A percentile compares a stretch with the other conserved stretches of the same genome.
phyloP scores from a whole-genome alignment of 2,797 vertebrate species.

The Rhinogobio ventralis region DNA sequence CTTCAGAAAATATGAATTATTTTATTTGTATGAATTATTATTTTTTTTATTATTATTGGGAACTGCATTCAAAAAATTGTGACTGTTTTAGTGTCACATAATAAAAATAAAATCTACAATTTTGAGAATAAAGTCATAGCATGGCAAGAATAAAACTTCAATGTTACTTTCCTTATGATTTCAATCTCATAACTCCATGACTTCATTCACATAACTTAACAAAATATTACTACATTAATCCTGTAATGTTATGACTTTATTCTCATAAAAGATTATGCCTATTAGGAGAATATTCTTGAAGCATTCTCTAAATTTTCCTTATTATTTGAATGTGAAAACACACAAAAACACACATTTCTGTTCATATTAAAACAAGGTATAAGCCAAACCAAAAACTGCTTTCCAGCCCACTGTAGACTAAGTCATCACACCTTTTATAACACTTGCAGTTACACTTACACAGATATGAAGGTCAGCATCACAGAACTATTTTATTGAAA shows the following conservation, averaged over 20 bases:
- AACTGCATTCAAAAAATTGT: neutral
- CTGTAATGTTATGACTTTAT: neutral
- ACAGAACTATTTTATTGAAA: neutral
- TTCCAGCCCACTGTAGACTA: neutral
- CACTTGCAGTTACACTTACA: neutral
- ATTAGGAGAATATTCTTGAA: neutral
- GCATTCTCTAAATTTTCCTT: neutral
- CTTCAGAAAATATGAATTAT: neutral
- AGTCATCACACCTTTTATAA: conserved; percentile 16
- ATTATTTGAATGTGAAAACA: neutral
- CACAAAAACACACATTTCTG: neutral
- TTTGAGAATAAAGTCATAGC: too few relatives aligned
- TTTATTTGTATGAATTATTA: too few relatives aligned
- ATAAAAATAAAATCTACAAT: neutral
- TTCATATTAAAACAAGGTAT: neutral
- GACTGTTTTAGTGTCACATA: neutral
- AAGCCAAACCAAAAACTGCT: neutral
- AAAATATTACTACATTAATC: neutral
- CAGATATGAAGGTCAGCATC: conserved; percentile 17
- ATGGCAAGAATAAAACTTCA: neutral
- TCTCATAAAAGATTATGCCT: neutral
- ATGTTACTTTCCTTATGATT: neutral
- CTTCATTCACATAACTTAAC: neutral
- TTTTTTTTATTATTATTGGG: neutral
- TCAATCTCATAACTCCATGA: neutral